phyloP scores from a whole-genome alignment of 2,113 vertebrate species.

The Rhynchopsitta pachyrhyncha region DNA sequence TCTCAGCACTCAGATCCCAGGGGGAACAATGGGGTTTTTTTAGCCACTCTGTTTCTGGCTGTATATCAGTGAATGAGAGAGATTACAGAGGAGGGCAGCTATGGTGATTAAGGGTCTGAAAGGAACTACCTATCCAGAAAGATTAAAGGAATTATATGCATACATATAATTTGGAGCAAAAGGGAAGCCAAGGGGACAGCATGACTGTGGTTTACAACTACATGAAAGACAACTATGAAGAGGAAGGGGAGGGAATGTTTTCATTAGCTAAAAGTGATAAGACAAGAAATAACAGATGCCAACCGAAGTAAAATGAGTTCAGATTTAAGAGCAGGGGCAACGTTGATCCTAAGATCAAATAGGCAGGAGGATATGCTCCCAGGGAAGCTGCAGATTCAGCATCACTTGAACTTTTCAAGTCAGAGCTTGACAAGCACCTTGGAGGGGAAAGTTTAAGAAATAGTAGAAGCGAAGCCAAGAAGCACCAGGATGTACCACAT shows the following conservation, averaged over 20 bases:
- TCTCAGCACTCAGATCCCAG: neutral
- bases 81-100: conserved; percentile 8
- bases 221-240: conserved; percentile 20
- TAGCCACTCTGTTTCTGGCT: neutral
- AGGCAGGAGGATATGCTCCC: neutral
- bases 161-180: neutral
- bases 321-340: neutral
- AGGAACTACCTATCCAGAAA: conserved; percentile 29
- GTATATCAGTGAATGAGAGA: neutral
- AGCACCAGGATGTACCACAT: neutral
- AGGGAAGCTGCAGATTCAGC: neutral
- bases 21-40: neutral
- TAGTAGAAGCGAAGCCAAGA: neutral
- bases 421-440: neutral
- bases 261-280: conserved; percentile 28
- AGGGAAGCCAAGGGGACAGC: neutral
- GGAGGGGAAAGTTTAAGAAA: conserved; percentile 10
- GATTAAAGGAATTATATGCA: conserved; percentile 48
- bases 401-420: neutral
- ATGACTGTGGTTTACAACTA: neutral
- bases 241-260: conserved; percentile 28
- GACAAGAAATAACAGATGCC: conserved; percentile 39
- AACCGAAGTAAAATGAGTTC: neutral
- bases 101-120: conserved; percentile 39
- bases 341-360: neutral